These are phyloP conservation scores for Drosophila simulans DNA, from an alignment of 1,140 invertebrate genomes.

Conservation along the genomic window DNA sequence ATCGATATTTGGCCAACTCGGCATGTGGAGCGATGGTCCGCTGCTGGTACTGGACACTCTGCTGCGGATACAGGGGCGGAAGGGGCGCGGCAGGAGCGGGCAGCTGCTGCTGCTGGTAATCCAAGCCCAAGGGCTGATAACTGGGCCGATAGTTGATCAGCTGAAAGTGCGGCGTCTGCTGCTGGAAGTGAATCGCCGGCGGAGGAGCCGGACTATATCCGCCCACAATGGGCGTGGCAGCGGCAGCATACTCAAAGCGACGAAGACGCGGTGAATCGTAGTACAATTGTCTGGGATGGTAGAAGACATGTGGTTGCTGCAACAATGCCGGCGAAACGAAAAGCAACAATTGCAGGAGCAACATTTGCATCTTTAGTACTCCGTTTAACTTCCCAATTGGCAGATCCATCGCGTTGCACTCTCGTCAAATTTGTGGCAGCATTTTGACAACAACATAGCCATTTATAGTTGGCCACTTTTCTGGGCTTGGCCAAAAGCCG, in stretches of 20 bases:
- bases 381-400: background rate
- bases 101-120: slow-evolving; percentile 63
- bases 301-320: slow-evolving; percentile 35
- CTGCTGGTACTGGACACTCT: slow-evolving; percentile 64
- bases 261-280: slow-evolving; percentile 57
- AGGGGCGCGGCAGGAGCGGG: slow-evolving; percentile 26
- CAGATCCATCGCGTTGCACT: slow-evolving; percentile 69
- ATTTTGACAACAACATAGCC: slow-evolving; percentile 75
- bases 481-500: slow-evolving; percentile 65
- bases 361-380: background rate
- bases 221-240: slow-evolving; percentile 21
- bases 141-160: slow-evolving; percentile 60
- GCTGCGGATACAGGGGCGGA: slow-evolving; percentile 51
- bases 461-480: slow-evolving; percentile 60
- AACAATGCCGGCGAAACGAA: slow-evolving; percentile 4
- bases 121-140: slow-evolving; percentile 54
- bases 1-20: slow-evolving; percentile 76
- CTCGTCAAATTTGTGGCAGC: slow-evolving; percentile 77
- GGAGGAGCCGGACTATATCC: slow-evolving; percentile 17
- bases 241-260: slow-evolving; percentile 49
- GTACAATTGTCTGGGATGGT: slow-evolving; percentile 41
- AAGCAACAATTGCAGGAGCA: slow-evolving; percentile 14
- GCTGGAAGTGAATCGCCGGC: slow-evolving; percentile 48
- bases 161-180: slow-evolving; percentile 65
- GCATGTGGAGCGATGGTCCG: slow-evolving; percentile 55